phyloP scores from a whole-genome alignment of 1,140 invertebrate genomes.

The Bombus confusus region DNA sequence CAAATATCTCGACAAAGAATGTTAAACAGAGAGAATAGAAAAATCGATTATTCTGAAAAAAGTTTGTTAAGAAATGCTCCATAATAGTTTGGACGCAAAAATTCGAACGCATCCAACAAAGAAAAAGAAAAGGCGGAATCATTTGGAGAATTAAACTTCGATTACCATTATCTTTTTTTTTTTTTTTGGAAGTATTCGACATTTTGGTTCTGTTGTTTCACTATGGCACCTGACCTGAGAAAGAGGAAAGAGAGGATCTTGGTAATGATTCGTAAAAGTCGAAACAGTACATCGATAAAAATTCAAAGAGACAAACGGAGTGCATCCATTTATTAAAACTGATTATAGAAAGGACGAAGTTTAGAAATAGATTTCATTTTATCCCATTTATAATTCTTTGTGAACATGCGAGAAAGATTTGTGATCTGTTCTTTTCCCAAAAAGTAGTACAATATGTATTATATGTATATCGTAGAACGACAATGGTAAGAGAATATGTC shows the following conservation, averaged over 20 bases:
- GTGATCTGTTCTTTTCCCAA: constrained; percentile 31
- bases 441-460: constrained; percentile 24
- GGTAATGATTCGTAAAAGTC: constrained; percentile 19
- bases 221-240: neutral
- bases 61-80: neutral
- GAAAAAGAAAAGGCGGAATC: neutral
- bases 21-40: neutral
- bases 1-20: constrained; percentile 5
- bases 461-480: constrained; percentile 52
- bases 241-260: constrained; percentile 35
- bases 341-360: constrained; percentile 62
- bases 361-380: constrained; percentile 47
- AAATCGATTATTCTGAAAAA: constrained; percentile 3
- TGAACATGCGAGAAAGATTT: constrained; percentile 56
- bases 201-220: neutral
- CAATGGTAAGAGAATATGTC: constrained; percentile 58
- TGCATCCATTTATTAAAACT: constrained; percentile 62
- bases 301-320: constrained; percentile 60
- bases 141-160: constrained; percentile 12
- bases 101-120: neutral
- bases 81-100: neutral
- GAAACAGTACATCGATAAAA: constrained; percentile 38
- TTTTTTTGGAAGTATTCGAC: neutral
- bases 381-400: constrained; percentile 29
- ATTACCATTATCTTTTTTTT: constrained; percentile 5